Percentiles rank a stretch among this genome's conserved stretches.
Conservation (phyloP, 2,888 invertebrate genomes). For the Girardia tigrina region DNA sequence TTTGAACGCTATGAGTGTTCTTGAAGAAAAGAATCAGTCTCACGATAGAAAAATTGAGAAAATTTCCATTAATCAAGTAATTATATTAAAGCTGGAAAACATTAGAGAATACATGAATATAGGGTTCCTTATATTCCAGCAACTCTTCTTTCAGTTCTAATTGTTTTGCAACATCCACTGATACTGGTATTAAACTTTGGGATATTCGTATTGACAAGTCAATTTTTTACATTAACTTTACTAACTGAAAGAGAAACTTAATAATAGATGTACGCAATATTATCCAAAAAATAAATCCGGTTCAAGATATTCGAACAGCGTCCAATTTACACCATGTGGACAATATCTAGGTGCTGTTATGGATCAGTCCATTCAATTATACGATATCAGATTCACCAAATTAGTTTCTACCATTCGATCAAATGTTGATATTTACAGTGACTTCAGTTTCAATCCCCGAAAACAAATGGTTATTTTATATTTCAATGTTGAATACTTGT, state of each 20-base stretch:
- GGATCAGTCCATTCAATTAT: too few relatives aligned
- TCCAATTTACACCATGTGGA: background rate
- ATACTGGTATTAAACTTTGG: background rate
- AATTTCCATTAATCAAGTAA: background rate
- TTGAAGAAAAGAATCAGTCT: background rate
- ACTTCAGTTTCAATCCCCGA: too few relatives aligned
- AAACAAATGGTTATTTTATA: too few relatives aligned
- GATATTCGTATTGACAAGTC: background rate
- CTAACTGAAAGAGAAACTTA: background rate
- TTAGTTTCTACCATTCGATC: too few relatives aligned
- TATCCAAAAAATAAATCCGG: background rate
- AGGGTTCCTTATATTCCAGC: background rate
- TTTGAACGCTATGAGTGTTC: background rate
- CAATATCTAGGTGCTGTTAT: background rate
- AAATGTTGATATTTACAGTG: too few relatives aligned
- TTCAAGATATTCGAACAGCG: background rate
- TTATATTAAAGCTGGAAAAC: too few relatives aligned
- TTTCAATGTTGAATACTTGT: too few relatives aligned
- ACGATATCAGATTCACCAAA: too few relatives aligned
- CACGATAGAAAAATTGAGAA: background rate
- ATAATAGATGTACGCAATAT: background rate
- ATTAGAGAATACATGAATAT: background rate
- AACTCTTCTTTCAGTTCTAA: background rate
- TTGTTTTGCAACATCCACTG: background rate
- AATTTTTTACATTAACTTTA: background rate